Evolutionary conservation across 1,140 invertebrate species (phyloP).

Genomic region (Drosophila seguyi): DNA sequence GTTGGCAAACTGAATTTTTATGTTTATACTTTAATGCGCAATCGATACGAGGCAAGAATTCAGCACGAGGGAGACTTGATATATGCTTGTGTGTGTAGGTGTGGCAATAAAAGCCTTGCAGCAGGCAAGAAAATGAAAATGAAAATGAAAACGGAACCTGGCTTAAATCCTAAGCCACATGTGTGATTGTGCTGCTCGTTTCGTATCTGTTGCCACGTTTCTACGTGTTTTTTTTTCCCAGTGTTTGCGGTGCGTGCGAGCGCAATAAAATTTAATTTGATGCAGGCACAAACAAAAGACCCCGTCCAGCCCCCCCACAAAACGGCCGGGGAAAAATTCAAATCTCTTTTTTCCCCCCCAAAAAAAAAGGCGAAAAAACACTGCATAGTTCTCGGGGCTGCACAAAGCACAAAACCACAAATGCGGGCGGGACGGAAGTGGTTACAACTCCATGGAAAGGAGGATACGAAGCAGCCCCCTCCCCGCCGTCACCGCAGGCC

Average conservation of each 20-base stretch:
- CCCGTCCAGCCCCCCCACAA: slow-evolving; percentile 7
- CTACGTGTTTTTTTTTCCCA: too few species aligned
- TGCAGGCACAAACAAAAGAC: slow-evolving; percentile 43
- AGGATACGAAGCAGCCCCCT: slow-evolving; percentile 23
- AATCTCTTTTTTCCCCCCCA: slow-evolving; percentile 11
- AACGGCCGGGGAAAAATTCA: slow-evolving; percentile 1
- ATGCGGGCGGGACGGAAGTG: slow-evolving; percentile 72
- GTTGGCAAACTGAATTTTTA: slow-evolving; percentile 66
- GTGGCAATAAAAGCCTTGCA: slow-evolving; percentile 54
- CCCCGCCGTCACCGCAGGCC: slow-evolving; percentile 27
- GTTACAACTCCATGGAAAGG: slow-evolving; percentile 57
- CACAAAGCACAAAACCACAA: slow-evolving; percentile 59
- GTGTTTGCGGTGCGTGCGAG: slow-evolving; percentile 55
- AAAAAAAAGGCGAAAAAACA: slow-evolving; percentile 39
- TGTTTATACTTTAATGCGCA: slow-evolving; percentile 69
- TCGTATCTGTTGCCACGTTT: slow-evolving; percentile 30
- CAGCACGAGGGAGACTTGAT: slow-evolving; percentile 18
- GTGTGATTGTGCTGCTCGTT: slow-evolving; percentile 32
- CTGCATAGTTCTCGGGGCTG: slow-evolving; percentile 74
- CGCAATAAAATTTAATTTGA: slow-evolving; percentile 79
- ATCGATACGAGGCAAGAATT: slow-evolving; percentile 53
- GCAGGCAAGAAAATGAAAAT: slow-evolving; percentile 36
- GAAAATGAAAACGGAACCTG: slow-evolving; percentile 28
- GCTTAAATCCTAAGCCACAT: slow-evolving; percentile 54
- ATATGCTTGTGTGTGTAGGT: slow-evolving; percentile 22